Base-by-base conservation (phyloP, 2,888 invertebrate species). In the Drosophila rellima region DNA sequence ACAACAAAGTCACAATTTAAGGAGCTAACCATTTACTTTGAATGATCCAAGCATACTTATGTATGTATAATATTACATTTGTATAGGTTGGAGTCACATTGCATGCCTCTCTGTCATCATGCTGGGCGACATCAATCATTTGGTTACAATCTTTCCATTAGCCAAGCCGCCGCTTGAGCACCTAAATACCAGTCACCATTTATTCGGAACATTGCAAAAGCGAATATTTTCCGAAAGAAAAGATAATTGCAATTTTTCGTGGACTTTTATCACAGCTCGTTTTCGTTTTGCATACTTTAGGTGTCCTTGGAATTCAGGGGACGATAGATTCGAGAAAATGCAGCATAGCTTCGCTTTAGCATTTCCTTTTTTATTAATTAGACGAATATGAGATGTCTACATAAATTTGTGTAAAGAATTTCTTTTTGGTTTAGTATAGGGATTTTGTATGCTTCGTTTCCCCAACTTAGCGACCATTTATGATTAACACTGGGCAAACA, bases 401-500 rank as follows among this genome's bases (percentile, higher is more conserved):
- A 79, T 80, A 82, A 87, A 85, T 85, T 80, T 68, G 29, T n/a
- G 11, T 17, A n/a, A 31, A 47, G 60, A 64, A 77, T 67, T 70
- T 23, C 31, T 45, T 23, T 60, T 37, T 33, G 20, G 47, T 63
- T 64, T n/a, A n/a, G 42, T 48, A 39, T 52, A 26, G 18, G 3
- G 15, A 10, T 6, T 48, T 51, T 59, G 65, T 63, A 61, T 74
- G 67, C 66, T 62, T 31, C 61, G 33, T 35, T 52, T 45, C 50
- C 47, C 37, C 37, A 60, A 48, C 54, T 56, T 45, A 31, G 48
- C 52, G 23, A 47, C 68, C 82, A 73, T 82, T 80, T 85, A 87
- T 85, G 85, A 85, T 85, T 85, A 85, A 85, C 85, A 85, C 65
- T 82, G 66, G 69, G 74, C 80, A 80, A 82, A 82, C 85, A 85